Conservation (phyloP, 2,888 invertebrate species). For the Drosophila aldrichi region DNA sequence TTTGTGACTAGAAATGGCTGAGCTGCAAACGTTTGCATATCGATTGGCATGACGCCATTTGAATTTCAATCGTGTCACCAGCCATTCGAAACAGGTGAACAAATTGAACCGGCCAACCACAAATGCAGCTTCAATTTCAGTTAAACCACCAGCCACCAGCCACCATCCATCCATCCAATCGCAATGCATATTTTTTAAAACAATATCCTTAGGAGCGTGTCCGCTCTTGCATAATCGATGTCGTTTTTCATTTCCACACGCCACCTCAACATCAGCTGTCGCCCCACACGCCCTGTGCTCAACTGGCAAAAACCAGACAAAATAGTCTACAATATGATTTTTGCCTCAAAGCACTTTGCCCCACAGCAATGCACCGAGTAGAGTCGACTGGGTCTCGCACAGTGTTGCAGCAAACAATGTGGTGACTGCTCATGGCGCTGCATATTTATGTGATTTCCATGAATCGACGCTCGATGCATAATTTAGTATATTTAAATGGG, state of each 20-base stretch:
- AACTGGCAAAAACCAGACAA: constrained; percentile 22
- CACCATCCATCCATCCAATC: neutral
- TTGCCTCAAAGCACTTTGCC: constrained; percentile 42
- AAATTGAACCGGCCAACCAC: constrained; percentile 9
- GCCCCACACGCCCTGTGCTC: neutral
- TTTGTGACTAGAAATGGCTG: constrained; percentile 42
- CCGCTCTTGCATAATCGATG: constrained; percentile 65
- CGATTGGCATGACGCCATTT: constrained; percentile 62
- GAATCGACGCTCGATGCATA: neutral
- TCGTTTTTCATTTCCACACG: constrained; percentile 68
- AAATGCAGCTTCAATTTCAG: constrained; percentile 1
- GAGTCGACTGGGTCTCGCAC: constrained; percentile 1
- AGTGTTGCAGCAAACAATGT: neutral
- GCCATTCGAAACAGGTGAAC: constrained; percentile 47
- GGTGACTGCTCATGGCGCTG: constrained; percentile 10
- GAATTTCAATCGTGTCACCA: constrained; percentile 55
- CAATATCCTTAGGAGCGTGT: constrained; percentile 37
- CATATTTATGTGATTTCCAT: constrained; percentile 5
- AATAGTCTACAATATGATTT: constrained; percentile 49
- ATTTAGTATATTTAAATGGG: neutral
- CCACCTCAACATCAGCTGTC: neutral
- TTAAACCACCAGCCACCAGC: neutral
- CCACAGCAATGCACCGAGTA: constrained; percentile 13
- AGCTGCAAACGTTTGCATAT: constrained; percentile 50
- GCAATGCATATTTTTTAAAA: constrained; percentile 29